phyloP scores from a whole-genome alignment of 35 echinoderm and acorn worm species.

The Anneissia japonica region DNA sequence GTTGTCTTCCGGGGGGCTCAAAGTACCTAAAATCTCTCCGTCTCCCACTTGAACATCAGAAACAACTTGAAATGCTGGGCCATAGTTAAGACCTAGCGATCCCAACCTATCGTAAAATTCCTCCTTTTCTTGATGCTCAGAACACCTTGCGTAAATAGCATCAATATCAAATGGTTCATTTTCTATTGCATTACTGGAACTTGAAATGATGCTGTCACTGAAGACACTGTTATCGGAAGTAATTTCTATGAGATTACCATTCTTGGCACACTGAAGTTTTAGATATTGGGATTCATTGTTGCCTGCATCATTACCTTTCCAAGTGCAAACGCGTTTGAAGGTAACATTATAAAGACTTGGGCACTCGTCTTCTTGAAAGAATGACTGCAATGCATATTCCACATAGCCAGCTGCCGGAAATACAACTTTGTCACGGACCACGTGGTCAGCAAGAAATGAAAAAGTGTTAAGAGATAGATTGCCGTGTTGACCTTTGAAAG shows the following conservation, averaged over 20 bases:
- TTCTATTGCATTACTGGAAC: conserved; percentile 11
- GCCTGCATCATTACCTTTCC: conserved; percentile 1
- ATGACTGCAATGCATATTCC: conserved; percentile 46
- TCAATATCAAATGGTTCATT: no score
- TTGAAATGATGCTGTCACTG: conserved; percentile 8
- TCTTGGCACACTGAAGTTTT: no score
- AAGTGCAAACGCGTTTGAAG: conserved; percentile 26
- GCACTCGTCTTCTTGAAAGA: background rate
- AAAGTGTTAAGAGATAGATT: conserved; percentile 55
- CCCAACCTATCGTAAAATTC: conserved; percentile 54
- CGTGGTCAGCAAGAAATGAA: conserved; percentile 54
- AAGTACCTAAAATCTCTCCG: conserved; percentile 41
- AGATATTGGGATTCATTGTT: conserved; percentile 15
- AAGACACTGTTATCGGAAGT: conserved; percentile 18
- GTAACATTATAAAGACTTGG: conserved; percentile 39
- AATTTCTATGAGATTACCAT: conserved; percentile 26
- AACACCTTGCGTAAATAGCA: no score
- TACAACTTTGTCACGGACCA: conserved; percentile 15
- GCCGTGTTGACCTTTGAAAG: conserved; percentile 76
- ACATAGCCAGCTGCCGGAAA: conserved; percentile 67
- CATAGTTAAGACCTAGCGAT: conserved; percentile 36
- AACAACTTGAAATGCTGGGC: conserved; percentile 55
- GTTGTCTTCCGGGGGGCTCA: conserved; percentile 24
- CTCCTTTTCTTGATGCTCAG: background rate
- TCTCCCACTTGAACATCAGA: conserved; percentile 48